These are phyloP conservation scores for Brassicogethes aeneus DNA, from an alignment of 2,888 invertebrate species.

Conservation along the genomic window DNA sequence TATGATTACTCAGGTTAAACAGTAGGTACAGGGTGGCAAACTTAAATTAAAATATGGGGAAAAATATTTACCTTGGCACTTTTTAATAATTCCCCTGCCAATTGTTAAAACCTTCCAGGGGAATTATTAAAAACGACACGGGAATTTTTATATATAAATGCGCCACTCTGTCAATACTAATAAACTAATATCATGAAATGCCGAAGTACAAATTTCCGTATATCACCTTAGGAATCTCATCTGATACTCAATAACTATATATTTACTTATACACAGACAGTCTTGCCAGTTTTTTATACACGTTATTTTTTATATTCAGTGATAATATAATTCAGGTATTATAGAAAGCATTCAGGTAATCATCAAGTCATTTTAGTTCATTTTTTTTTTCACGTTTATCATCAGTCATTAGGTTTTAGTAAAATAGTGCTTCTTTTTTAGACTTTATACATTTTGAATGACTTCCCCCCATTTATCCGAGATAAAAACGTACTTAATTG, in stretches of 20 bases:
- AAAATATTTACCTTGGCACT: too few relatives aligned
- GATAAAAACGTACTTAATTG: slow-evolving; percentile 11
- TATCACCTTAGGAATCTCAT: slow-evolving; percentile 10
- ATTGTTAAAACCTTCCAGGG: too few relatives aligned
- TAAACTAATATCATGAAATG: slow-evolving; percentile 24
- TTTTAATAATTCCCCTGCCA: too few relatives aligned
- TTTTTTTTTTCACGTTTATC: slow-evolving; percentile 5
- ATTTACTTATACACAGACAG: too few relatives aligned
- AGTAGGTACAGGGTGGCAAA: too few relatives aligned
- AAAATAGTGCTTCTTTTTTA: slow-evolving; percentile 26
- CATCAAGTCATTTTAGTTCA: slow-evolving; percentile 11
- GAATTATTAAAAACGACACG: too few relatives aligned
- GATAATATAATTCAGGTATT: slow-evolving; percentile 19
- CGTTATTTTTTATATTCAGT: slow-evolving; percentile 16
- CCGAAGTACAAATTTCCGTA: slow-evolving; percentile 30
- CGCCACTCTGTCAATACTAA: too few relatives aligned
- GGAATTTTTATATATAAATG: too few relatives aligned
- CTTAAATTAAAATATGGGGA: too few relatives aligned
- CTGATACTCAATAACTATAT: not conserved
- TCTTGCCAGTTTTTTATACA: not conserved
- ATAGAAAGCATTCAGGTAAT: slow-evolving; percentile 23
- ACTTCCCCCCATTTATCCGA: slow-evolving; percentile 21
- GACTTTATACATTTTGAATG: slow-evolving; percentile 26
- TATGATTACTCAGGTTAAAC: not conserved
- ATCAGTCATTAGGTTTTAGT: slow-evolving; percentile 28